Evolutionary conservation across 2,888 invertebrate genomes (phyloP), one percentile per base, ranked within the genome.

Genomic region (Agonopterix heracliana): DNA sequence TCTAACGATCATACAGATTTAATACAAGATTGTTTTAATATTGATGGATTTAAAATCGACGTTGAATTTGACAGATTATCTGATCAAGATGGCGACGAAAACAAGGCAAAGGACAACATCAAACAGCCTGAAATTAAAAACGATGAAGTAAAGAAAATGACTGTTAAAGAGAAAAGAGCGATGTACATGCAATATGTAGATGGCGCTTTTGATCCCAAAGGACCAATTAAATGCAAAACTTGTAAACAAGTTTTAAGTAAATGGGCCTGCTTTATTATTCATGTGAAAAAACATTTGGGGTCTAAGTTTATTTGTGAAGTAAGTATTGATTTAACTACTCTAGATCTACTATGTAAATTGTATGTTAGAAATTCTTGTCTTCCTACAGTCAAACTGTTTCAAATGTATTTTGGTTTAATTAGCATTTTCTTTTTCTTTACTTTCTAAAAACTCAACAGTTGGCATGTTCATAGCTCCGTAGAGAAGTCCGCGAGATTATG

Each of bases 291-390:
- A 11, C 71, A 71, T 55, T 58, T 71, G n/a, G 71, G 71, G n/a
- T 69, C 67, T 11, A 64, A 67, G 44, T 63, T 58, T 51, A 52
- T 71, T 11, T 71, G 69, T 44, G 71, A 71, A 53, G 71, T 69
- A 53, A 58, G 54, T 52, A 9, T 26, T 26, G 38, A 36, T 17
- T 36, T 34, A 11, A 9, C 11, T 11, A 17, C 17, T 17, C 7
- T 26, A 26, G 26, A 26, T 26, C 26, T 26, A 26, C 26, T 26
- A 26, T 26, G 26, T 26, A 26, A 26, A 26, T 26, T 26, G 26
- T 26, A 26, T 26, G 26, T 5, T 5, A 26, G 26, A 26, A 26
- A 26, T 26, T 26, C 1, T 26, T 26, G 26, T 7, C 5, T 26
- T 26, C 26, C 26, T 26, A 26, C 7, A 26, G 26, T 1, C 26